Evolutionary conservation across 2,888 invertebrate species (phyloP).

Genomic region (Dryococelus australis): DNA sequence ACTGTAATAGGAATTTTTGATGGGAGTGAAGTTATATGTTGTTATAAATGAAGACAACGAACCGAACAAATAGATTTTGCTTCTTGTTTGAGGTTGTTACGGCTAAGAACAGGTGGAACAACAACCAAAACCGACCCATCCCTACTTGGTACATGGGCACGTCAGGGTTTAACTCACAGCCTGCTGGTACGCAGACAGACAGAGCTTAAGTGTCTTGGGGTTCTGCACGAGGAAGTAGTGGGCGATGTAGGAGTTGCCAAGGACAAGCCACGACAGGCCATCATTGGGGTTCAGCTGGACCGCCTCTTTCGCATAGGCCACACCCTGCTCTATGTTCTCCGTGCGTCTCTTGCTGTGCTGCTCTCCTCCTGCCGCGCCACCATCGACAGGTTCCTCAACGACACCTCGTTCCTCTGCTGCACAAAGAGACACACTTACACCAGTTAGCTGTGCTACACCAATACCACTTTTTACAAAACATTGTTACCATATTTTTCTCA

Average conservation of each 20-base stretch:
- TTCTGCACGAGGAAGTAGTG: conserved; percentile 81
- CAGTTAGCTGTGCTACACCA: too few relatives aligned
- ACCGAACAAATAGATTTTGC: too few relatives aligned
- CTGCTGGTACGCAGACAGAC: conserved; percentile 81
- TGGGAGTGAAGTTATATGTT: too few relatives aligned
- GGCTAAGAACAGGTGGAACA: too few relatives aligned
- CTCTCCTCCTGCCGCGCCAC: conserved; percentile 73
- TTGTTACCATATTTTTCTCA: too few relatives aligned
- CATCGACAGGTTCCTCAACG: conserved; percentile 83
- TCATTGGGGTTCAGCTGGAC: conserved; percentile 78
- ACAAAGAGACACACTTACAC: not conserved
- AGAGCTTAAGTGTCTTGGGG: conserved; percentile 72
- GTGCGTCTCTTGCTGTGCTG: conserved; percentile 62
- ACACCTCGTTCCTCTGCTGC: conserved; percentile 76
- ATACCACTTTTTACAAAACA: too few relatives aligned
- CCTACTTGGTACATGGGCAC: too few relatives aligned
- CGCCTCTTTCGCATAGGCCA: conserved; percentile 82
- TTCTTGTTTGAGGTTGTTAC: too few relatives aligned
- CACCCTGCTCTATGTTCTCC: conserved; percentile 72
- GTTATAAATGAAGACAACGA: too few relatives aligned
- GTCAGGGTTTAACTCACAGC: conserved; percentile 64
- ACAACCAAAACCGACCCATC: too few relatives aligned
- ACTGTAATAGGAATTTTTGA: too few relatives aligned
- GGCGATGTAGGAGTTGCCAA: conserved; percentile 86
- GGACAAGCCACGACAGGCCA: conserved; percentile 82